Percentiles rank a stretch among this genome's conserved stretches.
These are phyloP conservation scores for Schizotus pectinicornis DNA, from an alignment of 2,888 invertebrate genomes.

Conservation along the genomic window DNA sequence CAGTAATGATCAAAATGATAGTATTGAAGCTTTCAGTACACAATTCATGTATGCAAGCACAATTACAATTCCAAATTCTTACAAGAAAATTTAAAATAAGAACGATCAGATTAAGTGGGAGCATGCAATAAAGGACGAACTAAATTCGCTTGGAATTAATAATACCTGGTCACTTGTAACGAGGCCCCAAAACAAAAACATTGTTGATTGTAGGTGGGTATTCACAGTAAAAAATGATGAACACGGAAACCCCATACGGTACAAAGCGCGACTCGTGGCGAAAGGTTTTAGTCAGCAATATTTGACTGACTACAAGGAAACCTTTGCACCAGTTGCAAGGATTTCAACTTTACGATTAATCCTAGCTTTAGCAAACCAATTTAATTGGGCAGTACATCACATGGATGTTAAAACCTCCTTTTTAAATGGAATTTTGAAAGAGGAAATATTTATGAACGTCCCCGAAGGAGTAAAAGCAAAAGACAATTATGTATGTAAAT, in stretches of 20 bases:
- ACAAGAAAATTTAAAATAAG: slow-evolving; percentile 13
- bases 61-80: slow-evolving; percentile 1
- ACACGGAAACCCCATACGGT: slow-evolving; percentile 2
- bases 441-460: slow-evolving; percentile 20
- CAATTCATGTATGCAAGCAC: background rate
- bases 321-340: slow-evolving; percentile 19
- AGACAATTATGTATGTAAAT: slow-evolving; percentile 10
- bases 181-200: slow-evolving; percentile 1
- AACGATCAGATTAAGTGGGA: slow-evolving; percentile 16
- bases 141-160: slow-evolving; percentile 3
- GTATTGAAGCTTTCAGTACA: background rate
- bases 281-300: slow-evolving; percentile 7
- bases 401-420: slow-evolving; percentile 27
- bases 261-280: slow-evolving; percentile 3
- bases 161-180: slow-evolving; percentile 16
- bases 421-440: slow-evolving; percentile 15
- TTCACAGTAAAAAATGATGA: slow-evolving; percentile 7
- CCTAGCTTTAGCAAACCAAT: slow-evolving; percentile 12
- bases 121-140: slow-evolving; percentile 10
- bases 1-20: slow-evolving; percentile 1
- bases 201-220: slow-evolving; percentile 9
- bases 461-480: slow-evolving; percentile 7
- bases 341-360: slow-evolving; percentile 12
- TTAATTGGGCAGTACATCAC: slow-evolving; percentile 4
- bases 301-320: slow-evolving; percentile 17